phyloP scores from a whole-genome alignment of 2,888 invertebrate genomes.

The Onchidella celtica region DNA sequence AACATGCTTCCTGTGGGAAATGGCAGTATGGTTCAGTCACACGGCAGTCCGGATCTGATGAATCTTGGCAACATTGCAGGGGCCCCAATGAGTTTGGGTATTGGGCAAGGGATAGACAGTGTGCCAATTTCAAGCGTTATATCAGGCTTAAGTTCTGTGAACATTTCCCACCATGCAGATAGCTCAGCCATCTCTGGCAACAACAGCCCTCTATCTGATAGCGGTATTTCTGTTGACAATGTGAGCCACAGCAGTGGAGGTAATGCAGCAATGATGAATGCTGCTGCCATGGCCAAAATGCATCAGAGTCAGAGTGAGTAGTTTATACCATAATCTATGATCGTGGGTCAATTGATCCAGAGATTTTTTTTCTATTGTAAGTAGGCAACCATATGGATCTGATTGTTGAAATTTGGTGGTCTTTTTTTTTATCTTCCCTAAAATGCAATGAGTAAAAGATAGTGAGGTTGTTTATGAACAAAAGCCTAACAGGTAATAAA shows the following conservation, averaged over 20 bases:
- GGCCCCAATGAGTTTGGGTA: constrained; percentile 15
- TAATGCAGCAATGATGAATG: constrained; percentile 86
- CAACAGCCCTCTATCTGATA: constrained; percentile 80
- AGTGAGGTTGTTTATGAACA: too few species aligned
- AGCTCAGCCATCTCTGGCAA: constrained; percentile 70
- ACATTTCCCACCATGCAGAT: constrained; percentile 28
- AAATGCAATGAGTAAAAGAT: too few species aligned
- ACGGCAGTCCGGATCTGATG: constrained; percentile 22
- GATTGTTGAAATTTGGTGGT: too few species aligned
- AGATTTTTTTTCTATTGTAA: too few species aligned
- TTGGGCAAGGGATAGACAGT: constrained; percentile 34
- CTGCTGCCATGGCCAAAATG: constrained; percentile 93
- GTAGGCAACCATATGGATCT: too few species aligned
- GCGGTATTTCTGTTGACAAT: constrained; percentile 79
- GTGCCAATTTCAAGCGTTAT: constrained; percentile 40
- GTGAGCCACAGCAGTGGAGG: constrained; percentile 74
- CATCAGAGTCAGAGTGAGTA: constrained; percentile 43
- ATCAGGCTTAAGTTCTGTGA: constrained; percentile 36
- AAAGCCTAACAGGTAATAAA: too few species aligned
- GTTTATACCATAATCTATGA: too few species aligned
- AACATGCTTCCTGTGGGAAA: constrained; percentile 15
- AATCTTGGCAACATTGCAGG: constrained; percentile 25
- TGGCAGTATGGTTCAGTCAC: constrained; percentile 22
- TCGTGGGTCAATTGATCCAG: too few species aligned
- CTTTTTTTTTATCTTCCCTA: too few species aligned